A percentile compares a stretch with the other conserved stretches of the same genome.
Conservation (phyloP, 1,140 invertebrate species). For the Microvelia longipes region DNA sequence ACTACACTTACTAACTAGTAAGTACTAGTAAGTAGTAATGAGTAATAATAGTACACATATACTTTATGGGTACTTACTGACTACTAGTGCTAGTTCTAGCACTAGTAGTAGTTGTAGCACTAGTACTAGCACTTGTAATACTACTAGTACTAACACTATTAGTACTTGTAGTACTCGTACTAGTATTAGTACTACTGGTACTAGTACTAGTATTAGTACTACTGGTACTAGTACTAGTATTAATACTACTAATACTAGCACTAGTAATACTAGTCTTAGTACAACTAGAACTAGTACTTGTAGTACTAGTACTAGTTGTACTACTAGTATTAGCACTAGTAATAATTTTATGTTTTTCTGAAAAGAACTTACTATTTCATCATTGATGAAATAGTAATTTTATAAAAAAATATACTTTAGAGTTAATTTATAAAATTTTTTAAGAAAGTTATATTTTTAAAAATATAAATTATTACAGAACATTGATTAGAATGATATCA, state of each 20-base stretch:
- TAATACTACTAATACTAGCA: conserved; percentile 8
- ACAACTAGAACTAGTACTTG: conserved; percentile 7
- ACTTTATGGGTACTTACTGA: background rate
- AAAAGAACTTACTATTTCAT: no score
- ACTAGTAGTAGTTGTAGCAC: conserved; percentile 3
- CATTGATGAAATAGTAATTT: no score
- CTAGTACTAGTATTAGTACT: conserved; percentile 1
- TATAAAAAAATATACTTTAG: no score
- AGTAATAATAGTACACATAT: conserved; percentile 1
- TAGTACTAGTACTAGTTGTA: background rate
- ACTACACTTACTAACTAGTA: conserved; percentile 6
- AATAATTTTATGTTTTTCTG: background rate
- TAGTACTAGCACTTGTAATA: conserved; percentile 3
- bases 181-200: conserved; percentile 6
- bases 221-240: conserved; percentile 3
- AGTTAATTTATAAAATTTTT: no score
- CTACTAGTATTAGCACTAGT: conserved; percentile 5
- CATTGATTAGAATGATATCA: no score
- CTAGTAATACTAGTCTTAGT: conserved; percentile 8
- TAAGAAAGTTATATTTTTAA: no score
- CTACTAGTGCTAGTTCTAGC: background rate
- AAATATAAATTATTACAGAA: no score
- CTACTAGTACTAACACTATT: conserved; percentile 1
- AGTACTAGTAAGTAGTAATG: conserved; percentile 9
- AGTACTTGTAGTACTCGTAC: conserved; percentile 6